These are phyloP conservation scores for Polypterus senegalus DNA, from an alignment of 2,113 vertebrate genomes.

Conservation along the genomic window DNA sequence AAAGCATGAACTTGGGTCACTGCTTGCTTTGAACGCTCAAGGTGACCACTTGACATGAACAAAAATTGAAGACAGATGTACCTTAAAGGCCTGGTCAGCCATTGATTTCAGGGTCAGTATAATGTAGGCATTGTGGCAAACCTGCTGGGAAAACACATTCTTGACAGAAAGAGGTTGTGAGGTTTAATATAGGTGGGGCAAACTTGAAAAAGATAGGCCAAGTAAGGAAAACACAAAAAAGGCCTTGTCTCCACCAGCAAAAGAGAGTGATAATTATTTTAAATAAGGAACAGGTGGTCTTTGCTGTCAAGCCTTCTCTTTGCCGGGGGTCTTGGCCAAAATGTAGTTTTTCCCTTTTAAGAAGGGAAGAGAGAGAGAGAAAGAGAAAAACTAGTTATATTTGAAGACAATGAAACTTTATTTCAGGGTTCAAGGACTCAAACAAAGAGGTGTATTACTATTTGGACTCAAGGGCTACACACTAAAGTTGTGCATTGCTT, in stretches of 20 bases:
- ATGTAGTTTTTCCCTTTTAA: background rate
- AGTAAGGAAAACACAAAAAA: background rate
- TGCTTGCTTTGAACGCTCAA: slow-evolving; percentile 11
- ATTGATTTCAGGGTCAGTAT: slow-evolving; percentile 7
- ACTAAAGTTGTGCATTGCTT: too few relatives aligned
- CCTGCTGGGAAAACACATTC: background rate
- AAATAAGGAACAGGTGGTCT: slow-evolving; percentile 1
- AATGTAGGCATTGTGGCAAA: background rate
- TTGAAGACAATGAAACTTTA: too few relatives aligned
- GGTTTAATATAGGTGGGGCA: background rate
- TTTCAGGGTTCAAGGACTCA: too few relatives aligned
- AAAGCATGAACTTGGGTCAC: slow-evolving; percentile 4
- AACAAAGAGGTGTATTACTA: too few relatives aligned
- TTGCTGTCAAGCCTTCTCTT: background rate
- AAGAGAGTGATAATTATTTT: background rate
- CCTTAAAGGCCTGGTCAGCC: slow-evolving; percentile 5
- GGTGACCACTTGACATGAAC: slow-evolving; percentile 15
- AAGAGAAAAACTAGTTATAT: too few relatives aligned
- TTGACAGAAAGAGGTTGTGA: background rate
- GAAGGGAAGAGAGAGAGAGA: background rate
- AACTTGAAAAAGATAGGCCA: background rate
- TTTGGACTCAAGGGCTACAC: too few relatives aligned
- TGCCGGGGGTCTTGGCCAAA: background rate
- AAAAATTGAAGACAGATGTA: slow-evolving; percentile 27
- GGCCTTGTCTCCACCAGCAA: background rate